Percentiles rank a stretch among this genome's conserved stretches.
phyloP scores from a whole-genome alignment of 2,888 invertebrate species.

The Stegophylla sp. region DNA sequence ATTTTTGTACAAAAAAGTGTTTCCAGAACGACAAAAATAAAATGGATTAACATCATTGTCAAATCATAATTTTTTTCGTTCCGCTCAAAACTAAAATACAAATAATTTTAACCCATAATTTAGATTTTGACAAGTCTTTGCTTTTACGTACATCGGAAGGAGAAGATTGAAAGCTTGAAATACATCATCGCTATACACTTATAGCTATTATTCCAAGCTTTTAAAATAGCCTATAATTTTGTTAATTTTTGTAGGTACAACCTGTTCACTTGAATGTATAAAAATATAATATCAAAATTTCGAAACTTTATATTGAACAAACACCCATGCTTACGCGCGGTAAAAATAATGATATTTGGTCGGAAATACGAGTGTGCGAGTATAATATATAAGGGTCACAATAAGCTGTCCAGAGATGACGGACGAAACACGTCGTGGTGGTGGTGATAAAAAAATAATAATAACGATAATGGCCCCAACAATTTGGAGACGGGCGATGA shows the following conservation, averaged over 20 bases:
- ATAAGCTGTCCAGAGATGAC: constrained; percentile 2
- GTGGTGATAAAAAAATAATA: not conserved
- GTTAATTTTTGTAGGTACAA: not conserved
- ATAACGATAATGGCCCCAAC: not conserved
- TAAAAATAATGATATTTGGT: constrained; percentile 23
- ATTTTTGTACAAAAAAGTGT: too few species aligned
- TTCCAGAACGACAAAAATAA: too few species aligned
- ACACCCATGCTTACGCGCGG: not conserved
- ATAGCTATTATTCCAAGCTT: not conserved
- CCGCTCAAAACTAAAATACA: too few species aligned
- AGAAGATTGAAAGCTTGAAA: not conserved
- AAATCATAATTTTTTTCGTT: too few species aligned
- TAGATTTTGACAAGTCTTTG: too few species aligned
- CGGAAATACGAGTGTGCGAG: constrained; percentile 15
- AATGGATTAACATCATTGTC: too few species aligned
- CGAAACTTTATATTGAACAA: constrained; percentile 1
- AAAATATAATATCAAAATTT: constrained; percentile 1
- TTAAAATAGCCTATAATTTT: not conserved
- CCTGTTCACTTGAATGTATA: not conserved
- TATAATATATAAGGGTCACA: not conserved
- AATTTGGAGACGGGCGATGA: not conserved
- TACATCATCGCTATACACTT: too few species aligned
- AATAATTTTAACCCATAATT: too few species aligned
- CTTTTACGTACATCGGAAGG: too few species aligned
- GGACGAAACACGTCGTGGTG: constrained; percentile 1